A percentile compares a stretch with the other conserved stretches of the same genome.
These are phyloP conservation scores for Neuroterus valhalla DNA, from an alignment of 1,140 invertebrate species.

Conservation along the genomic window DNA sequence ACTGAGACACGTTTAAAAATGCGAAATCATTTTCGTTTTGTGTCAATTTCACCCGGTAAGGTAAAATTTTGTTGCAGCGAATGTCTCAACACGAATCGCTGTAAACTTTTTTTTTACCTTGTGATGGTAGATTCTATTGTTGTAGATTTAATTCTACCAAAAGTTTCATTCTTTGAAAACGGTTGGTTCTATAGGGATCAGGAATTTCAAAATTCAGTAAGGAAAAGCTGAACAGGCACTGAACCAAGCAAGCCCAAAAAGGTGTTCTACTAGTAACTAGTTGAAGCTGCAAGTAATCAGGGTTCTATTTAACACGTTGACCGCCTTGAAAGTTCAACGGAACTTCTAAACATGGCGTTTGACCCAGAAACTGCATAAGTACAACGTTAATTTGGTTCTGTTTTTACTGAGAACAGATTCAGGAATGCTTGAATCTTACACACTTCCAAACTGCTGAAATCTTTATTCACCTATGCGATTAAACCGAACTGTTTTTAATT, in stretches of 20 bases:
- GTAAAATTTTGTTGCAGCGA: too few relatives aligned
- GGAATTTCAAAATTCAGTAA: not conserved
- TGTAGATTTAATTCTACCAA: too few relatives aligned
- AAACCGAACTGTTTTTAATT: too few relatives aligned
- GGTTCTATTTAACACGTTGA: slow-evolving; percentile 16
- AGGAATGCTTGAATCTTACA: not conserved
- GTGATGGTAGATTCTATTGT: too few relatives aligned
- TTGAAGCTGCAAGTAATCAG: not conserved
- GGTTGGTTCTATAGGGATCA: not conserved
- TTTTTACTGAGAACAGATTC: not conserved
- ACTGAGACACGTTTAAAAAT: too few relatives aligned
- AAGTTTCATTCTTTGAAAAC: not conserved
- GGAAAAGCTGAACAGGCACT: not conserved
- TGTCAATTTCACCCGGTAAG: too few relatives aligned
- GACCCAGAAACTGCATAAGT: not conserved
- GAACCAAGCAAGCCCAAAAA: not conserved
- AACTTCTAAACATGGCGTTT: not conserved
- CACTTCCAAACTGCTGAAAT: too few relatives aligned
- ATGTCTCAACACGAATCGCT: too few relatives aligned
- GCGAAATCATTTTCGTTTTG: too few relatives aligned
- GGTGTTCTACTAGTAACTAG: not conserved
- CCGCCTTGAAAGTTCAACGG: not conserved
- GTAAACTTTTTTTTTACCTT: too few relatives aligned
- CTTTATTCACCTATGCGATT: too few relatives aligned
- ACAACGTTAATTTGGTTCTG: not conserved